Evolutionary conservation across 1,140 invertebrate species (phyloP).

Genomic region (Fopius arisanus): DNA sequence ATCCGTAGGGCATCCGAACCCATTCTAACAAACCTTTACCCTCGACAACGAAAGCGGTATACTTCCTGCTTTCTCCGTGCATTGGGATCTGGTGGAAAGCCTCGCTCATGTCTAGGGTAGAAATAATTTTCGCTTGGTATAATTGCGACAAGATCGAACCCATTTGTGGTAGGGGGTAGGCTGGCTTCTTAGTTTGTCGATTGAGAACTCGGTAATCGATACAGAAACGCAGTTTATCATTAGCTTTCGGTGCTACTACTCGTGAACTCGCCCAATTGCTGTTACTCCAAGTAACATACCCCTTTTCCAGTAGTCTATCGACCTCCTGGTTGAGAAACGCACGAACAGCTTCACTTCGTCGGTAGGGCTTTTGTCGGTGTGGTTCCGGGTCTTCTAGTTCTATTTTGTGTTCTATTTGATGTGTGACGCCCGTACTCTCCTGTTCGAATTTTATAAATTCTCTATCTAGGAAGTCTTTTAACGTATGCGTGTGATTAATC

Average conservation of each 20-base stretch:
- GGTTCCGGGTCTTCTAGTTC: constrained; percentile 21
- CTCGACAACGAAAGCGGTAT: constrained; percentile 42
- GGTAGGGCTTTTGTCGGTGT: constrained; percentile 29
- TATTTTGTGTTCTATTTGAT: constrained; percentile 26
- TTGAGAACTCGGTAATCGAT: constrained; percentile 27
- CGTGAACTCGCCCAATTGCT: constrained; percentile 27
- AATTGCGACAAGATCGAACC: constrained; percentile 35
- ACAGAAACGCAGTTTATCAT: constrained; percentile 23
- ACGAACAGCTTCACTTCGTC: constrained; percentile 27
- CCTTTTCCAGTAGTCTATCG: constrained; percentile 27
- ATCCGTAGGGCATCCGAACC: constrained; percentile 52
- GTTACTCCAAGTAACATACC: constrained; percentile 30
- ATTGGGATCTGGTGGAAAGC: constrained; percentile 39
- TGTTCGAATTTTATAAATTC: constrained; percentile 18
- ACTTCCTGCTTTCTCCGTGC: constrained; percentile 21
- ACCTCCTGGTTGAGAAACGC: constrained; percentile 30
- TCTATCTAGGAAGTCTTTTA: constrained; percentile 1
- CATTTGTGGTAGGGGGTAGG: constrained; percentile 30
- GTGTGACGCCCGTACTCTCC: constrained; percentile 12
- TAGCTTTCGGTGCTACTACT: constrained; percentile 17
- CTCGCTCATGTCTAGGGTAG: constrained; percentile 45
- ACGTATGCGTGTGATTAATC: not conserved
- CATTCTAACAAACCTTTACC: constrained; percentile 56
- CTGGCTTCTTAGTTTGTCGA: constrained; percentile 29
- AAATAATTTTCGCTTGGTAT: constrained; percentile 34